These are phyloP conservation scores for Sebastes paucispinis DNA, from an alignment of 2,797 vertebrate genomes.

Conservation along the genomic window DNA sequence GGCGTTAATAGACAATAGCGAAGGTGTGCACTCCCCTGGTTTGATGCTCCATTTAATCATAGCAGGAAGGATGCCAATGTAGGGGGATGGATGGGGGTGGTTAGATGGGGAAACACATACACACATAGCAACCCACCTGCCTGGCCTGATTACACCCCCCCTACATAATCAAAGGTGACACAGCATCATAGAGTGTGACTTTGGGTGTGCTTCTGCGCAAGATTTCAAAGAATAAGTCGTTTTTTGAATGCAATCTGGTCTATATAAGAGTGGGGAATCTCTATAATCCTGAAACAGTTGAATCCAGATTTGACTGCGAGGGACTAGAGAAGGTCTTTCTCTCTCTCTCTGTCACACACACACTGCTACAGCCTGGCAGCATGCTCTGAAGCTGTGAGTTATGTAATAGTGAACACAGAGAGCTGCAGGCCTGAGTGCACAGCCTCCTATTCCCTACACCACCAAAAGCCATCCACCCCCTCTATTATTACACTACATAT, in stretches of 20 bases:
- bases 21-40: constrained; percentile 54
- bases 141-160: constrained; percentile 52
- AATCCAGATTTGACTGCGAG: constrained; percentile 46
- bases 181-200: constrained; percentile 19
- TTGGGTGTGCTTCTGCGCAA: constrained; percentile 5
- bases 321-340: constrained; percentile 40
- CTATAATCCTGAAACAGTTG: constrained; percentile 33
- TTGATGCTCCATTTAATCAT: constrained; percentile 68
- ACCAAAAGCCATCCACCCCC: constrained; percentile 51
- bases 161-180: constrained; percentile 55
- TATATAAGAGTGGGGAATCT: neutral
- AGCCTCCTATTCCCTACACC: constrained; percentile 69
- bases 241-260: constrained; percentile 1
- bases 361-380: constrained; percentile 61
- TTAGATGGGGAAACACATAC: constrained; percentile 7
- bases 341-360: constrained; percentile 7
- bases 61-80: constrained; percentile 35
- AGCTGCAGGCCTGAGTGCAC: constrained; percentile 81
- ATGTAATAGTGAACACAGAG: constrained; percentile 76
- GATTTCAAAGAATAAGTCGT: neutral
- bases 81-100: constrained; percentile 5
- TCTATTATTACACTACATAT: constrained; percentile 51
- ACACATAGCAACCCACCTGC: constrained; percentile 40
- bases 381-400: constrained; percentile 71
- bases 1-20: constrained; percentile 27